Evolutionary conservation across 64 coral and sea anemone genomes (phyloP), one percentile per base, ranked within the genome.

Genomic region (Actinia tenebrosa): DNA sequence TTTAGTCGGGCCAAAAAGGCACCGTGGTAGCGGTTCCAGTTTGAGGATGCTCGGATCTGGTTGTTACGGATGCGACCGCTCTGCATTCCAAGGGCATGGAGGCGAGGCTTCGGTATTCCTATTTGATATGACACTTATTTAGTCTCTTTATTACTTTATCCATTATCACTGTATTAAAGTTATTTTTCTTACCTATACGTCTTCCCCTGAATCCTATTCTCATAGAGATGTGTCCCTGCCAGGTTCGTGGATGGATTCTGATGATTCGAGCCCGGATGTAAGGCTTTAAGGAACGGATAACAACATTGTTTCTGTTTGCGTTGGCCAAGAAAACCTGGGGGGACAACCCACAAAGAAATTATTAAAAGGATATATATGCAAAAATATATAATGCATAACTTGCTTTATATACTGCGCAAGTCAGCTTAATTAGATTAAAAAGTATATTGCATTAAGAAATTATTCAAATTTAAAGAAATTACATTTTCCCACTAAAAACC

Each of bases 21-120:
- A 22, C 82, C 91, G 68, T 95, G 94, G 50, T 95, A 89, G 4
- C 63, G 60, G 45, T 95, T 79, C 94, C 90, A 95, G 22, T 79
- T 87, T 15, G 94, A 95, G 16, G 90, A 92, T 17, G 84, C 94
- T 0, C 17, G 13, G 17, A 77, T 77, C 71, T 77, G 71, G 17
- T 23, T 77, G 42, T 77, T 77, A 44, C 71, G 90, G 16, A 95
- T 92, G 18, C 80, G 88, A 16, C 94, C 84, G 80, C 71, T 95
- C 80, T 85, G 84, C 88, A 95, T 80, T 79, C 94, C 94, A 1
- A 95, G 84, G 0, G 94, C 80, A n/a, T 17, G 83, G 11, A 83
- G 47, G 47, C 47, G 47, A 50, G 47, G 47, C 7, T 50, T 50
- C 47, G 47, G 47, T 50, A 50, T 50, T 50, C 47, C 47, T 50